Evolutionary conservation across 2,113 vertebrate genomes (phyloP).

Genomic region (Okapia johnstoni): DNA sequence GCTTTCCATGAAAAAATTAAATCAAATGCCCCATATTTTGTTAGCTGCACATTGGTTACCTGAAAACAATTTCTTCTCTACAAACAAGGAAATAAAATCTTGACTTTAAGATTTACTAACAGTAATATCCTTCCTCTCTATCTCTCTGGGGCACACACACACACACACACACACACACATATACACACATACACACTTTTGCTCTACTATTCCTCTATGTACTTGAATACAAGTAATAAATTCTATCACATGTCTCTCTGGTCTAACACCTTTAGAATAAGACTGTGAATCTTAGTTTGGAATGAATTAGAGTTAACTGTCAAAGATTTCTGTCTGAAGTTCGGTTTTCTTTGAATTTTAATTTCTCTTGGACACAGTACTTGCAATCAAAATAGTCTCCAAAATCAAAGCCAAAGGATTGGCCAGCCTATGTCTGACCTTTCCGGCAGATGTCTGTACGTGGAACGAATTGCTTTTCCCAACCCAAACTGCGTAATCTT

Average conservation of each 20-base stretch:
- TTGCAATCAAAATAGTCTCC: conserved; percentile 43
- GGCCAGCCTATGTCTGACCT: conserved; percentile 58
- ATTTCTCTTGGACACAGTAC: conserved; percentile 56
- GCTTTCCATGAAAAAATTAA: conserved; percentile 50
- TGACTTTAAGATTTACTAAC: not conserved
- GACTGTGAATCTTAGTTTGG: not conserved
- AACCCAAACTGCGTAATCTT: conserved; percentile 59
- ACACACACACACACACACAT: not conserved
- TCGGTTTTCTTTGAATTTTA: not conserved
- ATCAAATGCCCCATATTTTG: conserved; percentile 29
- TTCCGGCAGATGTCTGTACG: conserved; percentile 56
- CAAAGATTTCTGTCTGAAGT: not conserved
- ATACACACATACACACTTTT: not conserved
- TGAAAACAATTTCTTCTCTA: conserved; percentile 45
- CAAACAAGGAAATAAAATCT: not conserved
- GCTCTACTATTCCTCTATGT: not conserved
- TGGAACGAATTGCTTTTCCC: conserved; percentile 28
- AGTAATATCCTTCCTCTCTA: not conserved
- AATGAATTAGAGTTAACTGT: not conserved
- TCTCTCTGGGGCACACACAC: not conserved
- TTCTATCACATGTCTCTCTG: not conserved
- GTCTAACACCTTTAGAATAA: not conserved
- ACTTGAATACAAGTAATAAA: not conserved
- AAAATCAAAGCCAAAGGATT: not conserved
- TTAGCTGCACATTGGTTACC: not conserved